A percentile compares a stretch with the other conserved stretches of the same genome.
Conservation (phyloP, 2,888 invertebrate genomes). For the Ormia ochracea region DNA sequence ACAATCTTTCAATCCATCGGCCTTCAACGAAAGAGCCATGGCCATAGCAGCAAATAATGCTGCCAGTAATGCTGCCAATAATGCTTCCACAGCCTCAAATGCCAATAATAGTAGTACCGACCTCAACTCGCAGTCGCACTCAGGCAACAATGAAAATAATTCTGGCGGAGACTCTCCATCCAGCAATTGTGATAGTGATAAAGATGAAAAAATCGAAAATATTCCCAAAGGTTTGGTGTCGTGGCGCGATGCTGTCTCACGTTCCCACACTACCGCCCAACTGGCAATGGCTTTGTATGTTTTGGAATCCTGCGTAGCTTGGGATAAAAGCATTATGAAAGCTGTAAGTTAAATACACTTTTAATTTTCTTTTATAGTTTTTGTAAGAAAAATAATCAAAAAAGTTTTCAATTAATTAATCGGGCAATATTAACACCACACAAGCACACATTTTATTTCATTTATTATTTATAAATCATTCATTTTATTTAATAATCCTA, state of each 20-base stretch:
- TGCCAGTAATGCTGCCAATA: constrained; percentile 55
- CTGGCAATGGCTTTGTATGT: constrained; percentile 92
- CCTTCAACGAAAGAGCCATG: constrained; percentile 72
- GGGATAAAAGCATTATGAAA: constrained; percentile 99
- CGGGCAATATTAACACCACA: constrained; percentile 60
- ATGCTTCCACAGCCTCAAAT: constrained; percentile 57
- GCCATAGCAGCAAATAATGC: constrained; percentile 71
- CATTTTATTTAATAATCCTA: constrained; percentile 33
- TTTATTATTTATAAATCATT: constrained; percentile 44
- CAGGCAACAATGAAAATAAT: constrained; percentile 67
- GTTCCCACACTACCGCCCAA: constrained; percentile 92
- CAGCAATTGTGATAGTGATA: constrained; percentile 76
- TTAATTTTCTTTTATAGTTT: neutral
- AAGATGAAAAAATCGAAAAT: constrained; percentile 75
- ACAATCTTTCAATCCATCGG: constrained; percentile 69
- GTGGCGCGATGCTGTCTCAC: constrained; percentile 93
- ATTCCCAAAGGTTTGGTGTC: constrained; percentile 82
- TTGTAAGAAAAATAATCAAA: neutral
- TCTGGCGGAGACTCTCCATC: constrained; percentile 74
- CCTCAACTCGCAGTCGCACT: constrained; percentile 46
- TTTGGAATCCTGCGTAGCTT: constrained; percentile 94
- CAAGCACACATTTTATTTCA: constrained; percentile 60
- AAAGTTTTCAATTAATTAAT: constrained; percentile 60
- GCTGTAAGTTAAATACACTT: constrained; percentile 86
- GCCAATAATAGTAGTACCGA: constrained; percentile 50